These are phyloP conservation scores for Phengaris arion DNA, from an alignment of 2,888 invertebrate genomes.

Conservation along the genomic window DNA sequence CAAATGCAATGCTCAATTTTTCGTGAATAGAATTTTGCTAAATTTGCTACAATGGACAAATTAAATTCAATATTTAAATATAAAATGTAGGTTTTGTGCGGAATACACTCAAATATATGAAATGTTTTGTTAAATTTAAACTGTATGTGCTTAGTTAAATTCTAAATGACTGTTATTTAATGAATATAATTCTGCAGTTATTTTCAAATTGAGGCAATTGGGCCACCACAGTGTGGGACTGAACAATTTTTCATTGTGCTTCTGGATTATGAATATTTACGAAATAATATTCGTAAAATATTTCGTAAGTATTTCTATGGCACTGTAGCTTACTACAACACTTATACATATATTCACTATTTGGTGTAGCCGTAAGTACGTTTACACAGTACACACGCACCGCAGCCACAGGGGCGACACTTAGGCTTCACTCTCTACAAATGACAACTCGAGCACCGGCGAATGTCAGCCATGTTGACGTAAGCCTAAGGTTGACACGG, in stretches of 20 bases:
- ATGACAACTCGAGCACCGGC: no score
- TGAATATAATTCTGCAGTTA: neutral
- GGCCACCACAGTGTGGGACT: neutral
- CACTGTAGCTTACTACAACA: no score
- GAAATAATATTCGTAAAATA: no score
- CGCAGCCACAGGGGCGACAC: no score
- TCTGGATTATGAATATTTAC: neutral
- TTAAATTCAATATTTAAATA: constrained; percentile 18
- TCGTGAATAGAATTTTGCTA: neutral
- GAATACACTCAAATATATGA: neutral
- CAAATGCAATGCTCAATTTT: neutral
- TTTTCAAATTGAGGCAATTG: neutral
- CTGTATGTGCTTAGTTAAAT: neutral
- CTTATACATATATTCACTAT: no score
- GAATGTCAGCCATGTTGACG: no score
- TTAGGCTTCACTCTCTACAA: no score
- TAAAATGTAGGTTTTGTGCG: neutral
- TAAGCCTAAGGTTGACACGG: no score
- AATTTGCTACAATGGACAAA: neutral
- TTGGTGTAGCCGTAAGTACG: no score
- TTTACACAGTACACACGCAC: no score
- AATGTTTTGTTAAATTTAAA: constrained; percentile 3
- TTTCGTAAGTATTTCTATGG: no score
- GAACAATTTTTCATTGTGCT: neutral
- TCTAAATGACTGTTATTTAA: constrained; percentile 1